Evolutionary conservation across 2,113 vertebrate genomes (phyloP).

Genomic region (Gambusia affinis): DNA sequence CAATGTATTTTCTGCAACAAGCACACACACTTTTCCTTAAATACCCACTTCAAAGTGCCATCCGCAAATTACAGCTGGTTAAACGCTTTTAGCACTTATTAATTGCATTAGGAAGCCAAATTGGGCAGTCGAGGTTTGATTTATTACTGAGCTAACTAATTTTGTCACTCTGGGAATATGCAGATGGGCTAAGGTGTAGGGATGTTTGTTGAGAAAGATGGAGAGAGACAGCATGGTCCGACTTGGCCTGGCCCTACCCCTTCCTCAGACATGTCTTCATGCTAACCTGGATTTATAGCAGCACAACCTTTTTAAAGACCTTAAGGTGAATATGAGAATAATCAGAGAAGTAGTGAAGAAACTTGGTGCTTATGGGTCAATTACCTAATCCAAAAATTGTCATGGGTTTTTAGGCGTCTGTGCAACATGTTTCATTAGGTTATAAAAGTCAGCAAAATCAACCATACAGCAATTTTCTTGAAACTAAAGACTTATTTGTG

Average conservation of each 20-base stretch:
- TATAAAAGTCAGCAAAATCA: not conserved
- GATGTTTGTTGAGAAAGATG: conserved; percentile 62
- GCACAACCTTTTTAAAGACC: conserved; percentile 25
- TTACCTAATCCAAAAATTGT: conserved; percentile 16
- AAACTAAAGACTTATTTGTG: too few relatives aligned
- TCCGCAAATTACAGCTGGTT: conserved; percentile 77
- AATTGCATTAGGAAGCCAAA: conserved; percentile 84
- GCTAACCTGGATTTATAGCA: conserved; percentile 46
- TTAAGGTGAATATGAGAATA: conserved; percentile 20
- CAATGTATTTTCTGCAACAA: conserved; percentile 52
- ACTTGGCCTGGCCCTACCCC: conserved; percentile 47
- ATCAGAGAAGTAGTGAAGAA: conserved; percentile 9
- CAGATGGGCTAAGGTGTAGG: conserved; percentile 65
- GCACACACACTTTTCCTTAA: conserved; percentile 68
- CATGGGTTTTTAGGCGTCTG: not conserved
- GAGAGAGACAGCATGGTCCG: conserved; percentile 65
- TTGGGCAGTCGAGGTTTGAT: conserved; percentile 82
- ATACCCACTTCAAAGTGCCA: conserved; percentile 76
- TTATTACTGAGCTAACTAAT: conserved; percentile 84
- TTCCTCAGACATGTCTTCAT: conserved; percentile 21
- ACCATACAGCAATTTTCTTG: not conserved
- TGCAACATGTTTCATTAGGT: not conserved
- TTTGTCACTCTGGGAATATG: conserved; percentile 83
- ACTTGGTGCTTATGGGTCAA: conserved; percentile 18
- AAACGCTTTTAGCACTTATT: conserved; percentile 84